Evolutionary conservation across 2,888 invertebrate genomes (phyloP).

Genomic region (Leptinotarsa rubiginosa): DNA sequence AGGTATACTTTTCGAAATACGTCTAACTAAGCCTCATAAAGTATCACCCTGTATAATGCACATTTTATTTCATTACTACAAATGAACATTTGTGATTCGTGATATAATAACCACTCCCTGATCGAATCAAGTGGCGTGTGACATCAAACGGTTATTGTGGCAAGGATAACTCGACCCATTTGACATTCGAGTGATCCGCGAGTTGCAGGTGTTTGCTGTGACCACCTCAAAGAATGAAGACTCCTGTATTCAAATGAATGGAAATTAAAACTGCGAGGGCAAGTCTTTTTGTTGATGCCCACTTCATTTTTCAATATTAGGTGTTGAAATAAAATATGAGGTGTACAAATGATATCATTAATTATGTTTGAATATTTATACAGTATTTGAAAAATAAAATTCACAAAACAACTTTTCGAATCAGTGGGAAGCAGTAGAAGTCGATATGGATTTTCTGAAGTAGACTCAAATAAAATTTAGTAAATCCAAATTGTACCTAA

Average conservation of each 20-base stretch:
- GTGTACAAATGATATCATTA: conserved; percentile 9
- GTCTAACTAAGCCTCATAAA: no score
- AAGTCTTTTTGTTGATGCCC: conserved; percentile 43
- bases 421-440: no score
- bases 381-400: neutral
- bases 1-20: no score
- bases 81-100: conserved; percentile 16
- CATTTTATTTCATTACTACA: neutral
- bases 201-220: conserved; percentile 22
- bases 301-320: conserved; percentile 40
- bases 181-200: conserved; percentile 30
- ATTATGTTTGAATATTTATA: conserved; percentile 13
- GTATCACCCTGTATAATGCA: no score
- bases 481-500: no score
- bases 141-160: conserved; percentile 27
- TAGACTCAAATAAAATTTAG: no score
- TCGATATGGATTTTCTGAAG: no score
- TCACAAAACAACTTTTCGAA: neutral
- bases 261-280: conserved; percentile 51
- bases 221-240: conserved; percentile 14
- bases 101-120: conserved; percentile 41
- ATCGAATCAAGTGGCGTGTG: conserved; percentile 43
- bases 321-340: conserved; percentile 22
- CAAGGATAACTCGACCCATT: conserved; percentile 36
- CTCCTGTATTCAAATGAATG: conserved; percentile 22